Conservation (phyloP, 2,113 vertebrate genomes). For the Chionomys nivalis region DNA sequence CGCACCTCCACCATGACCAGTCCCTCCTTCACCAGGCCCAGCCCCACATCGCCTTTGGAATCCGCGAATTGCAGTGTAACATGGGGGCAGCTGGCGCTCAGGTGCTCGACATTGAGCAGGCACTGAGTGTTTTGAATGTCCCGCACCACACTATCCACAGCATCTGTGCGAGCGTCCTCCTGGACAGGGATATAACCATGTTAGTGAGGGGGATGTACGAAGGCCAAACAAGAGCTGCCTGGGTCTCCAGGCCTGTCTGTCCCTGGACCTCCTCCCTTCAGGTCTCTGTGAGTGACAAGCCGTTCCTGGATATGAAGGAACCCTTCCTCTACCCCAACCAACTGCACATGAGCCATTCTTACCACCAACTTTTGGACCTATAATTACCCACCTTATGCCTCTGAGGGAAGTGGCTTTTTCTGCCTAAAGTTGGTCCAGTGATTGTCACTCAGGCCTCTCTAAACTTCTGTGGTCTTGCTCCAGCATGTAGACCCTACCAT, state of each 20-base stretch:
- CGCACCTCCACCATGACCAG: slow-evolving; percentile 95
- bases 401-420: neutral
- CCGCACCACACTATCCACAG: slow-evolving; percentile 93
- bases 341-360: neutral
- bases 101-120: slow-evolving; percentile 94
- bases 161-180: slow-evolving; percentile 93
- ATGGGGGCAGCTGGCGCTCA: slow-evolving; percentile 88
- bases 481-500: accelerated
- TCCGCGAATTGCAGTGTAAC: slow-evolving; percentile 94
- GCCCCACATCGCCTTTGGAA: slow-evolving; percentile 94
- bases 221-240: neutral
- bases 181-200: slow-evolving; percentile 60
- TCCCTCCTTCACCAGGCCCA: slow-evolving; percentile 94
- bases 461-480: neutral
- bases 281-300: neutral
- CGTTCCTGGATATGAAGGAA: neutral
- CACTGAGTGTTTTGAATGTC: slow-evolving; percentile 97
- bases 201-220: accelerated
- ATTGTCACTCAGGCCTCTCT: neutral
- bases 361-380: accelerated
- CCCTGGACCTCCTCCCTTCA: neutral
- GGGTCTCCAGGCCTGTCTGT: neutral
- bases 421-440: accelerated
- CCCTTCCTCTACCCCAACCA: neutral
- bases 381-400: neutral